Base-by-base conservation (phyloP, 2,888 invertebrate genomes). In the Xanthorhoe designata region DNA sequence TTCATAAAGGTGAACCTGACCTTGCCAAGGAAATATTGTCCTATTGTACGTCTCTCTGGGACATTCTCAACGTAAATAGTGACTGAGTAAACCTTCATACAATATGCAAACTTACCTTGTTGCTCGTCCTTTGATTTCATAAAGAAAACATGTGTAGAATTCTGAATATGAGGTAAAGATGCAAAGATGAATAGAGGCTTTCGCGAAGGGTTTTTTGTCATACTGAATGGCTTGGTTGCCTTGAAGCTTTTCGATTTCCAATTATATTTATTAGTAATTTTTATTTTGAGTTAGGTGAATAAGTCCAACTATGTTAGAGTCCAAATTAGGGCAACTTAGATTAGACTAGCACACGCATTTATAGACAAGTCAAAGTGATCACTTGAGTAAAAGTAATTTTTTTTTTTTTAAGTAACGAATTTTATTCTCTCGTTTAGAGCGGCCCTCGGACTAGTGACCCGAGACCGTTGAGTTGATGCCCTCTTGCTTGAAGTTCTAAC, bases 31-130 rank as follows among this genome's bases (percentile, higher is more conserved):
- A 56, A 62, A 56, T 62, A 62, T 42, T 50, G 38, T 56, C 51
- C 45, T 13, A 47, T 61, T 52, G 19, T 13, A 45, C 18, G 47
- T 65, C 55, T 19, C 49, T 2, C 29, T 19, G 51, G 62, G 24
- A 52, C 42, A 47, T 63, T 63, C 56, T 0, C 58, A 24, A 49
- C 18, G 54, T 42, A 49, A 53, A 54, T 54, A 53, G 52, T 55
- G 42, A 19, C 58, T 45, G 55, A 59, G 59, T 59, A 35, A 49
- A 42, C 32, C 45, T 53, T 66, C 49, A 51, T 66, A 67, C 67
- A 62, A 66, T 62, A 62, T 62, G 66, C 66, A 66, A 51, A 61
- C 58, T 54, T 62, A 66, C 52, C 61, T 50, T 17, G 51, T 54
- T 57, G 47, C 47, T 18, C 47, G 49, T 49, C 53, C 57, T 61